Percentiles rank a stretch among this genome's conserved stretches.
Evolutionary conservation across 2,797 vertebrate species (phyloP).

Genomic region (Paramormyrops hopkinsi): DNA sequence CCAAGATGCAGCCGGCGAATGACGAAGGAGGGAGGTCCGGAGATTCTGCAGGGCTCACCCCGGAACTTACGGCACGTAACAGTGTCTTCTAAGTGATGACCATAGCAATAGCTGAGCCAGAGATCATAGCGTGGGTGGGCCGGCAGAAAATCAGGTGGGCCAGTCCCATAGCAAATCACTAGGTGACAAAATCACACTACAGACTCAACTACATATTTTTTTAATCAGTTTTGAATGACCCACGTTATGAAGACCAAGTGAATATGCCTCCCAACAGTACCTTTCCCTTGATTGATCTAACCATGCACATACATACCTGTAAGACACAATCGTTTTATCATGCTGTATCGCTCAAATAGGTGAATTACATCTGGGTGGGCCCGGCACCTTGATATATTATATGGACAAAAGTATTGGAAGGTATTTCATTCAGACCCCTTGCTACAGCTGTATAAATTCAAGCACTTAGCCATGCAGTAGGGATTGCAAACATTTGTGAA

Average conservation of each 20-base stretch:
- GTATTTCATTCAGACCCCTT: background rate
- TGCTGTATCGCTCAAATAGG: background rate
- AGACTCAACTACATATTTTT: background rate
- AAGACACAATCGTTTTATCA: background rate
- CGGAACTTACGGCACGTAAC: too few relatives aligned
- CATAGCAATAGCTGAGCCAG: background rate
- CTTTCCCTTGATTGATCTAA: background rate
- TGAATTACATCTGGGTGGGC: background rate
- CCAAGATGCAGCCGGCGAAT: too few relatives aligned
- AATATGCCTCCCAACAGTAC: background rate
- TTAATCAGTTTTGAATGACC: background rate
- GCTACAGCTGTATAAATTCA: background rate
- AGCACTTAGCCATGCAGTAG: background rate
- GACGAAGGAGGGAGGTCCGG: too few relatives aligned
- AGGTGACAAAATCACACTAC: too few relatives aligned
- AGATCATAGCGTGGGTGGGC: too few relatives aligned
- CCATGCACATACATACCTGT: background rate
- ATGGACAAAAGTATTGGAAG: background rate
- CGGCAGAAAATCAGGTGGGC: too few relatives aligned
- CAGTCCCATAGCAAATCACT: too few relatives aligned
- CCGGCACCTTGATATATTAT: background rate
- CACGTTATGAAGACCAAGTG: background rate
- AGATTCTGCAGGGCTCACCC: too few relatives aligned
- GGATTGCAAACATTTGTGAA: background rate
- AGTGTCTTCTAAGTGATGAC: background rate